Base-by-base conservation (phyloP, 2,888 invertebrate genomes). In the Hyalella azteca region DNA sequence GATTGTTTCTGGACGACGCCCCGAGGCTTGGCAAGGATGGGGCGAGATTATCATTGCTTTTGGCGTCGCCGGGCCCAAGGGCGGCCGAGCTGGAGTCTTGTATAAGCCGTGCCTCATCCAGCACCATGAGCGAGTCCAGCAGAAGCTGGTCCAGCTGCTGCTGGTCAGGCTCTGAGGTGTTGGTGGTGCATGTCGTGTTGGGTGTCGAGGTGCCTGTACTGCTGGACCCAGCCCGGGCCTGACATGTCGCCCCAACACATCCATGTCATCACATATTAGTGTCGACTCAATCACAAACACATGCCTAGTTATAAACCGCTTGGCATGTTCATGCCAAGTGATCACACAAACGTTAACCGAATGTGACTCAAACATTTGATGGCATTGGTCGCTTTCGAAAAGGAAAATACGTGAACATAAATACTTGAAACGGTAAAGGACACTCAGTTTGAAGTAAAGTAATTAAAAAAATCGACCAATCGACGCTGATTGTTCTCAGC, bases 191-290 rank as follows among this genome's bases (percentile, higher is more conserved):
- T 41, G 40, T 45, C 15, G 83, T 84, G 39, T 81, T 84, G 75
- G 84, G 82, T 32, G 82, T 84, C 26, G 84, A 82, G 26, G 82
- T 81, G 66, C 82, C 84, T 49, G 84, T 84, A n/a, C n/a, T n/a
- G 73, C 82, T 82, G 22, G 81, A 80, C 41, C 83, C 83, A 50
- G 29, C 66, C 11, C 36, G 32, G n/a, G 36, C 66, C 66, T 66
- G 66, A 32, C 36, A 66, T 15, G n/a, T n/a, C n/a, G n/a, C n/a
- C n/a, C n/a, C n/a, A n/a, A n/a, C n/a, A n/a, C n/a, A n/a, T n/a
- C n/a, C n/a, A n/a, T n/a, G n/a, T n/a, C n/a, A n/a, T n/a, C n/a
- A n/a, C n/a, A n/a, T n/a, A n/a, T n/a, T n/a, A n/a, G n/a, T n/a
- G n/a, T n/a, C n/a, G n/a, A n/a, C n/a, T n/a, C n/a, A n/a, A n/a